phyloP scores from a whole-genome alignment of 2,888 invertebrate genomes.

The Pammene aurita region DNA sequence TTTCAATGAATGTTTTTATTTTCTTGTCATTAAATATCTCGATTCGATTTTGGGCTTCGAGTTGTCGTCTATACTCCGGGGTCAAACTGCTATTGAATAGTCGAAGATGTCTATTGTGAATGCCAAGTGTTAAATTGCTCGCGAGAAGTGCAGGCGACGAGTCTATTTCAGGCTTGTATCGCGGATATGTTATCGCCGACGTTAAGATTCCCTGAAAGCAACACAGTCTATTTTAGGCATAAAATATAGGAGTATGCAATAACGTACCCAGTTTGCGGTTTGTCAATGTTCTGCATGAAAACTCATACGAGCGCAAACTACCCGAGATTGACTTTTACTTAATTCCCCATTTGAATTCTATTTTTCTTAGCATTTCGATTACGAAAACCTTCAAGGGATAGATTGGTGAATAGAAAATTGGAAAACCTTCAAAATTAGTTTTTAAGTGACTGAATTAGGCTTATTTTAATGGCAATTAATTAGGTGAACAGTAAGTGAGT shows the following conservation, averaged over 20 bases:
- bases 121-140: conserved; percentile 66
- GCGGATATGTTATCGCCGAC: conserved; percentile 71
- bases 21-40: conserved; percentile 67
- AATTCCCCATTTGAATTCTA: neutral
- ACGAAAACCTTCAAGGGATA: too few species aligned
- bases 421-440: too few species aligned
- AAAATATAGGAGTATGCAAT: neutral
- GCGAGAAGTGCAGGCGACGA: conserved; percentile 56
- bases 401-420: too few species aligned
- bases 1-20: conserved; percentile 64
- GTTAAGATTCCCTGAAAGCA: conserved; percentile 72
- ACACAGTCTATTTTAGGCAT: conserved; percentile 35
- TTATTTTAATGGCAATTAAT: too few species aligned
- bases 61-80: conserved; percentile 49
- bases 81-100: conserved; percentile 64
- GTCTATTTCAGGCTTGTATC: conserved; percentile 65
- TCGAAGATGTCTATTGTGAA: conserved; percentile 65
- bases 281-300: neutral
- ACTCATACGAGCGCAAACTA: neutral
- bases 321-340: neutral
- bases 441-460: too few species aligned
- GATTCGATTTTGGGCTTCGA: conserved; percentile 60
- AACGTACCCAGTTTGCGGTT: neutral
- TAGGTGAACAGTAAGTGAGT: too few species aligned
- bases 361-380: neutral